These are phyloP conservation scores for Neosalanx taihuensis DNA, from an alignment of 2,797 vertebrate genomes.

Conservation along the genomic window DNA sequence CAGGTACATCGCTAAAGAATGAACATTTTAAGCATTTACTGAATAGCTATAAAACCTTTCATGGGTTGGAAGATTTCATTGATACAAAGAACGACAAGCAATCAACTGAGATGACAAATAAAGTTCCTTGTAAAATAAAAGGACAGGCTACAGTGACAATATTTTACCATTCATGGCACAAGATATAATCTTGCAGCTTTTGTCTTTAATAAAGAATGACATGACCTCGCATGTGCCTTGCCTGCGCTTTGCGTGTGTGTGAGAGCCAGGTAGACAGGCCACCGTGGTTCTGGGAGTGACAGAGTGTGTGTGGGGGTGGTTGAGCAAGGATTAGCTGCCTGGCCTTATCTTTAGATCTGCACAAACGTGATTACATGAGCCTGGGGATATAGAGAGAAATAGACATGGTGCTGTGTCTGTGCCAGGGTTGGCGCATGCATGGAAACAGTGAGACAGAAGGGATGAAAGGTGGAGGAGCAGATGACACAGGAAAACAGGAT, in stretches of 20 bases:
- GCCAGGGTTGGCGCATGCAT: neutral
- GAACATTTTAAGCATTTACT: no score
- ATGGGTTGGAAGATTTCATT: no score
- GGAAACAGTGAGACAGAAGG: neutral
- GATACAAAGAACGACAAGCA: no score
- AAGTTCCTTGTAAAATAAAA: neutral
- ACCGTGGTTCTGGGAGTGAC: neutral
- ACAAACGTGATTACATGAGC: constrained; percentile 42
- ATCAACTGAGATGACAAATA: neutral
- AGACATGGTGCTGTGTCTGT: neutral
- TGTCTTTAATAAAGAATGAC: constrained; percentile 6
- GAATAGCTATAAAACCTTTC: no score
- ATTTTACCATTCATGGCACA: neutral
- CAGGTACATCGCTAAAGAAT: no score
- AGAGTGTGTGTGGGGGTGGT: neutral
- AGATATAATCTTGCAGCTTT: neutral
- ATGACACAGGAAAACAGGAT: neutral
- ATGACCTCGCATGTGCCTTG: neutral
- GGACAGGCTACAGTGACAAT: neutral
- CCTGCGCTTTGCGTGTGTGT: constrained; percentile 1
- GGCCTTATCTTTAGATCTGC: constrained; percentile 40
- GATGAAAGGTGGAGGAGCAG: neutral
- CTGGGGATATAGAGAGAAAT: constrained; percentile 32
- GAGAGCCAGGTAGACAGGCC: neutral
- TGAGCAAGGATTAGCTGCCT: constrained; percentile 39